Evolutionary conservation across 2,797 vertebrate species (phyloP), one percentile per base, ranked within the genome.

Genomic region (Alouatta caraya): DNA sequence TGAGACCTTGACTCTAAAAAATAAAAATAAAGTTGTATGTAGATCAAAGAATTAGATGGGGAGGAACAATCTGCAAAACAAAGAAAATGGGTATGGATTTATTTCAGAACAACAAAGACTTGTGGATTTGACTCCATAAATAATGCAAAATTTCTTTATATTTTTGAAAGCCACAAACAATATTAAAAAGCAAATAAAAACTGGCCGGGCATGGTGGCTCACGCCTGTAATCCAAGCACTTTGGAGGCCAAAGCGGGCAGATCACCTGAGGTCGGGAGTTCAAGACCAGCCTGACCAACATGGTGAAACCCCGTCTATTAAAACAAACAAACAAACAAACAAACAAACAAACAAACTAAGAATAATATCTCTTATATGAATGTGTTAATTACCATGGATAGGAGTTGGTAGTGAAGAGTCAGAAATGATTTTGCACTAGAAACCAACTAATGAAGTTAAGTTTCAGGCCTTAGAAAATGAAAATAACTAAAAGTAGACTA

Each of bases 101-200:
- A 50, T 39, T 64, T 94, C 48, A 44, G 37, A 64, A 94, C 30
- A 37, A 21, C 7, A 33, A 44, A 67, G 48, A 28, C 24, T 59
- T 73, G 14, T 83, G 11, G 55, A 55, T 88, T 84, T 94, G 64
- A n/a, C 44, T 70, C 57, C 10, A 26, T 39, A 61, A 84, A 48
- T 2, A 48, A 22, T 46, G 4, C 61, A 59, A 79, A 87, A 42
- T 26, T 57, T 73, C 0, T 94, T 1, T 59, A 33, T 46, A n/a
- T 85, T 37, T 88, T 42, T 6, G 19, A 88, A 92, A 90, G 57
- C 13, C 10, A 83, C 82, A 59, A 94, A 55, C 6, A 88, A 21
- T 50, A 91, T 93, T 81, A 55, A 98, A 93, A 89, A 82, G 59
- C n/a, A 89, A 85, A 76, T 78, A 30, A 86, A 92, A 87, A 42